Conservation (phyloP, 2,888 invertebrate species). For the Megastigmus dorsalis region DNA sequence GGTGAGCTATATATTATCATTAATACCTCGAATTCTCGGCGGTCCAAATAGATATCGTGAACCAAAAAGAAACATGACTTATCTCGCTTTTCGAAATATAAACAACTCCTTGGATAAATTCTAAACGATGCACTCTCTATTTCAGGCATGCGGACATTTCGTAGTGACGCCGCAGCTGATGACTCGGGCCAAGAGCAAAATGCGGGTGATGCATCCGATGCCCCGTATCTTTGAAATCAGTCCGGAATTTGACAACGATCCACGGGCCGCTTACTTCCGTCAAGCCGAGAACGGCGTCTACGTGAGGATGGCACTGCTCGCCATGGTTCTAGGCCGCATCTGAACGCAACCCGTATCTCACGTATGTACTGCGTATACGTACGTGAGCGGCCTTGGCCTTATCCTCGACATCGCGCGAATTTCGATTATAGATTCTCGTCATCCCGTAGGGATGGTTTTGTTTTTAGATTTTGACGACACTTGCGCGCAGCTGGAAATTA, state of each 20-base stretch:
- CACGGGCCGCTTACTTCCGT: conserved; percentile 97
- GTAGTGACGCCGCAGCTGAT: conserved; percentile 96
- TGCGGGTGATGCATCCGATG: conserved; percentile 98
- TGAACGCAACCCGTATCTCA: conserved; percentile 3
- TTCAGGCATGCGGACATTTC: conserved; percentile 89
- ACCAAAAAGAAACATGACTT: too few relatives aligned
- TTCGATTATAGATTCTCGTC: background rate
- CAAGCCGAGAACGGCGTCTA: conserved; percentile 99
- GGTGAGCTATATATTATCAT: too few relatives aligned
- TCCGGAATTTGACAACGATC: conserved; percentile 95
- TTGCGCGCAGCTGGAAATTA: background rate
- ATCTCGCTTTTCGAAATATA: too few relatives aligned
- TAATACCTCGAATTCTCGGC: too few relatives aligned
- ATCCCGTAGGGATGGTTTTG: too few relatives aligned
- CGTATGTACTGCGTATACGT: background rate
- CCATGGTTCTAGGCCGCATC: conserved; percentile 86
- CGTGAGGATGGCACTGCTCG: conserved; percentile 97
- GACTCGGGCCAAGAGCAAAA: conserved; percentile 93
- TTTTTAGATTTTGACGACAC: too few relatives aligned
- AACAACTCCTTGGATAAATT: too few relatives aligned
- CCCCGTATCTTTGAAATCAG: conserved; percentile 97
- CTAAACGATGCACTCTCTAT: conserved; percentile 59
- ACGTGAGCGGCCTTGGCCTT: background rate
- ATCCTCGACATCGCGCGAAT: background rate
- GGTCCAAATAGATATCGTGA: too few relatives aligned